Conservation (phyloP, 2,113 vertebrate species). For the Rhinogobius similis region DNA sequence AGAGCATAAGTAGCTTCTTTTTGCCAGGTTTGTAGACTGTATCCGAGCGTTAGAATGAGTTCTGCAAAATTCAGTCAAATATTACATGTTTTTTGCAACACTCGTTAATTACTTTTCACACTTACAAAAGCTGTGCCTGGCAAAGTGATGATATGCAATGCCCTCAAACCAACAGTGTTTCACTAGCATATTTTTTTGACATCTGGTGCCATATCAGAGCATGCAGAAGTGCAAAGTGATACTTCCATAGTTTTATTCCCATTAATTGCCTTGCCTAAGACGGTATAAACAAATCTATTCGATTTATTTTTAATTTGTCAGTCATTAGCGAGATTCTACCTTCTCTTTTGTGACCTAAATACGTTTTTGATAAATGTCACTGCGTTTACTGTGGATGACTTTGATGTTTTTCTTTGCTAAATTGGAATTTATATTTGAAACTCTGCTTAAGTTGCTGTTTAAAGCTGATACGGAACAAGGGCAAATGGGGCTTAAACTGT, state of each 20-base stretch:
- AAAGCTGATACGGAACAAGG: slow-evolving; percentile 27
- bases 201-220: slow-evolving; percentile 57
- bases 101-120: slow-evolving; percentile 63
- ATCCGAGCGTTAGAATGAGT: slow-evolving; percentile 12
- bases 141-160: slow-evolving; percentile 56
- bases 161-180: slow-evolving; percentile 47
- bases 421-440: slow-evolving; percentile 24
- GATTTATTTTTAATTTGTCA: slow-evolving; percentile 9
- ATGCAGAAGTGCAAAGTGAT: slow-evolving; percentile 42
- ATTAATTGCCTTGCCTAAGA: background rate
- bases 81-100: slow-evolving; percentile 21
- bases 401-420: slow-evolving; percentile 75
- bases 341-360: slow-evolving; percentile 36
- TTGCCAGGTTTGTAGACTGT: slow-evolving; percentile 45
- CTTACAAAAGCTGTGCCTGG: slow-evolving; percentile 39
- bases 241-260: background rate
- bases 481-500: slow-evolving; percentile 8
- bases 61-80: slow-evolving; percentile 18
- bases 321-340: slow-evolving; percentile 31
- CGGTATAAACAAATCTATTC: background rate
- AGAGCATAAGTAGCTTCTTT: slow-evolving; percentile 61
- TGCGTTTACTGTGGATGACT: slow-evolving; percentile 37
- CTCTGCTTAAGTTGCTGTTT: slow-evolving; percentile 19
- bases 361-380: slow-evolving; percentile 26
- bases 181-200: slow-evolving; percentile 49